phyloP scores from a whole-genome alignment of 2,888 invertebrate species.

The Drosophila hawaiiensis region DNA sequence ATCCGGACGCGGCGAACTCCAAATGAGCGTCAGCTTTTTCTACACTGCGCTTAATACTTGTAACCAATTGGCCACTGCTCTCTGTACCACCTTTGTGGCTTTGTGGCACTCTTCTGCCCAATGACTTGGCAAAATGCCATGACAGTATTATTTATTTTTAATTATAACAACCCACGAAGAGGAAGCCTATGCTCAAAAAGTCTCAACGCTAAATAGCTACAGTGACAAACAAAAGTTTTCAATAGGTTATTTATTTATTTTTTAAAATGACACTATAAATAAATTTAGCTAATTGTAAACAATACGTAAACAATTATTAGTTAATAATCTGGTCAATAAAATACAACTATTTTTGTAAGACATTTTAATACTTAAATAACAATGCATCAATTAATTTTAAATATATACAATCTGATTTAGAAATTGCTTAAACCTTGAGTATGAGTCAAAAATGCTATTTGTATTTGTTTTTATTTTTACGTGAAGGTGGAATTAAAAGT shows the following conservation, averaged over 20 bases:
- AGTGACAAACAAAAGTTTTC: conserved; percentile 36
- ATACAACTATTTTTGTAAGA: background rate
- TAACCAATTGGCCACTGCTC: conserved; percentile 35
- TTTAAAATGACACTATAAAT: background rate
- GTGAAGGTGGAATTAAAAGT: background rate
- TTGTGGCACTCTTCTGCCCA: conserved; percentile 16
- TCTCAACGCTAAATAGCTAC: conserved; percentile 54
- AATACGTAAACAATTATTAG: background rate
- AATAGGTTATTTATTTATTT: background rate
- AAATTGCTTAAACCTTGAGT: background rate
- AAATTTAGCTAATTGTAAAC: background rate
- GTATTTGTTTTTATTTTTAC: background rate
- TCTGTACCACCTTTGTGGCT: background rate
- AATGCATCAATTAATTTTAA: background rate
- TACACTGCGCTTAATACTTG: conserved; percentile 72
- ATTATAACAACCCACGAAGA: conserved; percentile 62
- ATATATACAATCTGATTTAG: background rate
- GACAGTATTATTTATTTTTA: conserved; percentile 50
- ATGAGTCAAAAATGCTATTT: background rate
- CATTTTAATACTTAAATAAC: background rate
- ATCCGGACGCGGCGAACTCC: conserved; percentile 51
- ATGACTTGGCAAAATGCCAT: conserved; percentile 72
- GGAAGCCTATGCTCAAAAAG: conserved; percentile 46
- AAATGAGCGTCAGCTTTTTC: conserved; percentile 47
- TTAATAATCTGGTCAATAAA: background rate